Evolutionary conservation across 2,797 vertebrate genomes (phyloP), one percentile per base, ranked within the genome.

Genomic region (Takifugu rubripes): DNA sequence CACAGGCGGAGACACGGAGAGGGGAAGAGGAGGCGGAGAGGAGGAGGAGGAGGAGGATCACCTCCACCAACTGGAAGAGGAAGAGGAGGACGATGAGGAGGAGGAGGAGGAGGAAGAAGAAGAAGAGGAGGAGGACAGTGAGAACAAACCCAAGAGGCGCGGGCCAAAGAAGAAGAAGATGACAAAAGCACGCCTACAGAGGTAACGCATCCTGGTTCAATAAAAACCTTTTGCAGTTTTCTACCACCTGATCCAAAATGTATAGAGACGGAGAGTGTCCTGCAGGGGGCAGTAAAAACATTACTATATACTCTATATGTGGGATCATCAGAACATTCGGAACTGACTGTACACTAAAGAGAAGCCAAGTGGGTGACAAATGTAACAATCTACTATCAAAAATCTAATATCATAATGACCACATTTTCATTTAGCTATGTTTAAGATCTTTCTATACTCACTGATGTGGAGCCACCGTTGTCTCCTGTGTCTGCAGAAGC

Each of bases 81-180:
- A 52, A 14, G 93, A 91, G 1, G 51, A 52, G 33, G 51, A 52
- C 0, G 92, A 92, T 0, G 94, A 94, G 0, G 93, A 94, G 0
- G 94, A 96, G 0, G 93, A 94, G 0, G 92, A 94, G 0, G 93
- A 94, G 0, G 96, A 95, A 0, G 96, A 96, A 3, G 94, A 95
- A 5, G 94, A 96, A 3, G 94, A 94, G 0, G 94, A 94, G 1
- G 94, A 96, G 4, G 93, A 95, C 5, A 84, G 85, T 0, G 86
- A 88, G 49, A 84, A 76, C 74, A 98, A 96, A 76, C 97, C 97
- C 64, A 99, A 98, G 78, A 89, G 95, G 51, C 90, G 96, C 10
- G 97, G 97, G 12, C 97, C 96, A 8, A 99, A 99, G 78, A 98
- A 98, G 91, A 98, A 98, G 90, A 99, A 99, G 82, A 98, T 99